phyloP scores from a whole-genome alignment of 2,797 vertebrate species.

The Pygocentrus nattereri region DNA sequence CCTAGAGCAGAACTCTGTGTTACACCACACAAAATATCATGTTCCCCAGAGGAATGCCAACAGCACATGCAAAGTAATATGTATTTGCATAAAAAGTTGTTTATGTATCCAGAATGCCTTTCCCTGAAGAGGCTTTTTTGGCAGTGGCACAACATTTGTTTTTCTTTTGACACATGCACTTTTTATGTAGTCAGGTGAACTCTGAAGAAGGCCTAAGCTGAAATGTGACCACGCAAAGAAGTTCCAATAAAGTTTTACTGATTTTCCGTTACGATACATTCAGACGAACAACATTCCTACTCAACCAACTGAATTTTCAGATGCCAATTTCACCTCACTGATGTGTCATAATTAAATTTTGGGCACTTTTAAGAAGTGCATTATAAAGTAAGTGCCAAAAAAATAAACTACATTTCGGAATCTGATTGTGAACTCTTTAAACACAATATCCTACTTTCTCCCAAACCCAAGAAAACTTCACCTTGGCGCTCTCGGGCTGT shows the following conservation, averaged over 20 bases:
- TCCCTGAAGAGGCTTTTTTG: too few species aligned
- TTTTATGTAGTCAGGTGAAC: too few species aligned
- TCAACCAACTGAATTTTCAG: neutral
- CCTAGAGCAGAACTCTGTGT: neutral
- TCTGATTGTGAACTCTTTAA: conserved; percentile 34
- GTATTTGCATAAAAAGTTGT: neutral
- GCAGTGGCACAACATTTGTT: too few species aligned
- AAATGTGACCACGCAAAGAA: neutral
- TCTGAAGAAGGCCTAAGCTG: neutral
- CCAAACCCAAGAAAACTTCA: conserved; percentile 72
- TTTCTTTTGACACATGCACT: too few species aligned
- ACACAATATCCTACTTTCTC: conserved; percentile 58
- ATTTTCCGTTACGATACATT: neutral
- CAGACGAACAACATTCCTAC: neutral
- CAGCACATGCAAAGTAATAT: neutral
- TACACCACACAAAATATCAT: neutral
- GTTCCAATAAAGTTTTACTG: neutral
- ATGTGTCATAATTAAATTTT: neutral
- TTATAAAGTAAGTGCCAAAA: neutral
- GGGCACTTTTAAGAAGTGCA: neutral
- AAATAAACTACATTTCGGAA: conserved; percentile 11
- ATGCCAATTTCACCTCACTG: neutral
- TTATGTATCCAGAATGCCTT: neutral
- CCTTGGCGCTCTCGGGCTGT: conserved; percentile 75
- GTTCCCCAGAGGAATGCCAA: neutral